Conservation (phyloP, 2,797 vertebrate species). For the Anomalospiza imberbis region DNA sequence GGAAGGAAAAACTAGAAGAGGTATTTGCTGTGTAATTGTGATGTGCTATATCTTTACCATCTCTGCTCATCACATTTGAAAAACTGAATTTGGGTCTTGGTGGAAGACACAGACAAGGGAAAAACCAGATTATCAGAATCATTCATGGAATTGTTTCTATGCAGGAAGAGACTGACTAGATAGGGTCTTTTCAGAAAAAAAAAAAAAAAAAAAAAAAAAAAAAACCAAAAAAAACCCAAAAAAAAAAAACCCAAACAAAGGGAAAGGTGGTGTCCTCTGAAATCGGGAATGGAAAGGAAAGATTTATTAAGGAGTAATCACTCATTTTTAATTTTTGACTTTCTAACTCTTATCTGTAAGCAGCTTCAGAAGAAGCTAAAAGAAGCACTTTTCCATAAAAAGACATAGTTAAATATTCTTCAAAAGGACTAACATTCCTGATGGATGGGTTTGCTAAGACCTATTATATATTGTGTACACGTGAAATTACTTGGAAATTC, state of each 20-base stretch:
- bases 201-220: too few relatives aligned
- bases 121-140: not conserved
- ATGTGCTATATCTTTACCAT: not conserved
- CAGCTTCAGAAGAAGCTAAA: not conserved
- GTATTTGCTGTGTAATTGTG: not conserved
- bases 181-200: not conserved
- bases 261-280: not conserved
- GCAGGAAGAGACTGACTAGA: not conserved
- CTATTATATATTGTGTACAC: not conserved
- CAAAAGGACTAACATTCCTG: not conserved
- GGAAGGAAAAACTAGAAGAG: not conserved
- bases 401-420: not conserved
- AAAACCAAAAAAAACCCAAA: too few relatives aligned
- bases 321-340: not conserved
- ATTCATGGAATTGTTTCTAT: not conserved
- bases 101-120: not conserved
- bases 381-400: not conserved
- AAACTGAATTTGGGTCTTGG: not conserved
- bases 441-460: not conserved
- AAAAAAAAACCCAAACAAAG: not conserved
- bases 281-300: not conserved
- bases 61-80: not conserved
- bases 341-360: not conserved
- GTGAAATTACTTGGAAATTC: not conserved
- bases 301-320: not conserved